Evolutionary conservation across 2,888 invertebrate genomes (phyloP), one percentile per base, ranked within the genome.

Genomic region (Aphidius colemani): DNA sequence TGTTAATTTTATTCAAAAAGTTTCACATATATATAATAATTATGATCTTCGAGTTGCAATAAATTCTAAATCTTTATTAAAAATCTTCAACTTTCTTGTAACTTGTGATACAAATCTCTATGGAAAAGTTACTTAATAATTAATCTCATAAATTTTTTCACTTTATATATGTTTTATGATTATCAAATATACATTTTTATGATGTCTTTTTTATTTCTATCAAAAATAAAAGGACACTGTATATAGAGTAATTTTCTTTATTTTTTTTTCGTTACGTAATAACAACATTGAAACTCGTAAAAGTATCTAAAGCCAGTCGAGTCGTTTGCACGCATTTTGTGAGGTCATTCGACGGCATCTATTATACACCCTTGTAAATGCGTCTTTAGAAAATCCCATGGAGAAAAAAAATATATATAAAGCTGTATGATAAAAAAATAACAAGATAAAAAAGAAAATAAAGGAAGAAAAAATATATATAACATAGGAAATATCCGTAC

Each of bases 281-380:
- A 18, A 43, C n/a, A 39, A 43, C 41, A 55, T 9, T 11, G 50
- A 30, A 56, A 4, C 50, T 50, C 59, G 50, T 64, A 56, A 64
- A 64, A 70, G 64, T 61, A 59, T 55, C 65, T 59, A 48, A 53
- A 56, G 13, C 40, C 57, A 40, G 57, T 48, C 56, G 9, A 50
- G 51, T 41, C 59, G 55, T 63, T 66, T 48, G 59, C 59, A 63
- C 56, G 61, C 64, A 44, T 55, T 30, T 30, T 41, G 18, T 60
- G 50, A 60, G 57, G 57, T 61, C 61, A 61, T 57, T 41, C 53
- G 30, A 30, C 30, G 11, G 57, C 49, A 30, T 56, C 50, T 48
- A 60, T 60, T 64, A 60, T 60, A 53, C 30, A 30, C 53, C 57
- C 59, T 58, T 59, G 66, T 64, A 64, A 66, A 65, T 57, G 61